Evolutionary conservation across 2,888 invertebrate genomes (phyloP).

Genomic region (Branchellion lobata): DNA sequence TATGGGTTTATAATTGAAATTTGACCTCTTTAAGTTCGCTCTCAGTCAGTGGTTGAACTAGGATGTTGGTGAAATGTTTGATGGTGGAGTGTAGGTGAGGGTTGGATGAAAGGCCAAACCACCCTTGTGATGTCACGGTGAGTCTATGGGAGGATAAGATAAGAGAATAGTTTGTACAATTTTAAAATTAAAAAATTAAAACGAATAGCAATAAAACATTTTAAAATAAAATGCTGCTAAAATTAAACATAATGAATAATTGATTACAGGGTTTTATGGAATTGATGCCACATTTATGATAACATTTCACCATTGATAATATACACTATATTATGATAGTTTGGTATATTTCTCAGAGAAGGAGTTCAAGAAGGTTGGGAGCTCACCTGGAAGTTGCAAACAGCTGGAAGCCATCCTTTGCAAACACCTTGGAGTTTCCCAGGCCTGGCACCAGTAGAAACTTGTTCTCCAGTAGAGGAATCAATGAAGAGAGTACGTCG

Average conservation of each 20-base stretch:
- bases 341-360: neutral
- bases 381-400: slow-evolving; percentile 78
- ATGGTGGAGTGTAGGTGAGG: slow-evolving; percentile 12
- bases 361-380: neutral
- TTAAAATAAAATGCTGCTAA: neutral
- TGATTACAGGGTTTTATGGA: no score
- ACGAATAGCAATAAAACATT: no score
- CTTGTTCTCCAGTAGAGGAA: slow-evolving; percentile 80
- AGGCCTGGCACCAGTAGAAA: slow-evolving; percentile 83
- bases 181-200: no score
- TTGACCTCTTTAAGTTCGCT: slow-evolving; percentile 17
- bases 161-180: neutral
- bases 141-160: slow-evolving; percentile 3
- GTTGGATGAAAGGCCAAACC: slow-evolving; percentile 10
- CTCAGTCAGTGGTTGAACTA: slow-evolving; percentile 10
- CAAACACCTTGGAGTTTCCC: slow-evolving; percentile 73
- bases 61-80: slow-evolving; percentile 28
- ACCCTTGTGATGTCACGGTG: slow-evolving; percentile 1
- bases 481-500: slow-evolving; percentile 85
- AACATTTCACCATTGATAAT: no score
- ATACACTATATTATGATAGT: no score
- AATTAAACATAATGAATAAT: neutral
- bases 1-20: no score
- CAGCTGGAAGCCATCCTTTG: slow-evolving; percentile 83
- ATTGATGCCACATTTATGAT: no score